Evolutionary conservation across 2,797 vertebrate genomes (phyloP).

Genomic region (Huso huso): DNA sequence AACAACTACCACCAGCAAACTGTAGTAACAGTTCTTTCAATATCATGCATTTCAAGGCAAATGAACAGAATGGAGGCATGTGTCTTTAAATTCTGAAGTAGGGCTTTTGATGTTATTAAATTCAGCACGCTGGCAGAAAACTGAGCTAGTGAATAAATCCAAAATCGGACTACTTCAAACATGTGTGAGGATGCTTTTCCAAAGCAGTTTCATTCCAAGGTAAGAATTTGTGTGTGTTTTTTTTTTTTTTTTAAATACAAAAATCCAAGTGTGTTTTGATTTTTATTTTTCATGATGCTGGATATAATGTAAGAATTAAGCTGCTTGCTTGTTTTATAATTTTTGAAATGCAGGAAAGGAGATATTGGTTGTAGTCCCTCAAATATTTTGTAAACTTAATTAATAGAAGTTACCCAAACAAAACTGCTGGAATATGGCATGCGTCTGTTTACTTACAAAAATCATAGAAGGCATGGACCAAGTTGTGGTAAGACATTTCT

Average conservation of each 20-base stretch:
- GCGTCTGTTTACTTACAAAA: too few relatives aligned
- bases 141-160: background rate
- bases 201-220: background rate
- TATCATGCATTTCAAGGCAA: background rate
- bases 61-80: background rate
- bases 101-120: background rate
- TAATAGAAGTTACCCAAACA: too few relatives aligned
- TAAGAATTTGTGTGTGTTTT: background rate
- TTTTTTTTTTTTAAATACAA: background rate
- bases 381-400: too few relatives aligned
- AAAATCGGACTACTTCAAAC: background rate
- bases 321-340: too few relatives aligned
- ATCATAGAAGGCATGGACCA: too few relatives aligned
- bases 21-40: background rate
- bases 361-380: too few relatives aligned
- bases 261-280: background rate
- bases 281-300: background rate
- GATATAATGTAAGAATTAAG: too few relatives aligned
- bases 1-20: background rate
- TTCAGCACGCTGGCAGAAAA: background rate
- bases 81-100: background rate
- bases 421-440: too few relatives aligned
- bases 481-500: too few relatives aligned
- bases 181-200: background rate
- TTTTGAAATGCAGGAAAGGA: too few relatives aligned